Conservation (phyloP, 2,888 invertebrate genomes). For the Saturnia pavonia region DNA sequence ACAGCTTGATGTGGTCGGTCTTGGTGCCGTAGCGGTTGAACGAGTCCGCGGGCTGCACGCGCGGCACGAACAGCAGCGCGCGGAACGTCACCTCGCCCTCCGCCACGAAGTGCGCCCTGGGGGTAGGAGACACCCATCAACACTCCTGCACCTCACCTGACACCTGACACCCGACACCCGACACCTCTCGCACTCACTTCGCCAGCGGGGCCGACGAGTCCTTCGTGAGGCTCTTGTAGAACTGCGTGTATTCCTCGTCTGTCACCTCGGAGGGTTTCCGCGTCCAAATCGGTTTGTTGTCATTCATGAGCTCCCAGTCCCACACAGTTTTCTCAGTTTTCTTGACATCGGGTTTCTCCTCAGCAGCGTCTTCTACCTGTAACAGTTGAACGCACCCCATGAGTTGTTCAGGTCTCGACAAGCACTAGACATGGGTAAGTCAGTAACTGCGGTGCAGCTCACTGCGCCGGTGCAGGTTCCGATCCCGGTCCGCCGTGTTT, state of each 20-base stretch:
- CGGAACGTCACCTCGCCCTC: slow-evolving; percentile 99
- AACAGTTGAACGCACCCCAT: background rate
- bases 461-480: too few species aligned
- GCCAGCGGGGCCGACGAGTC: slow-evolving; percentile 91
- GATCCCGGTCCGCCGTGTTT: too few species aligned
- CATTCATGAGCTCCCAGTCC: slow-evolving; percentile 99
- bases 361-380: slow-evolving; percentile 50
- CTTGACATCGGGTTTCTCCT: slow-evolving; percentile 84
- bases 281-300: slow-evolving; percentile 99
- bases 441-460: too few species aligned
- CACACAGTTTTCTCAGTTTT: slow-evolving; percentile 97
- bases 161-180: too few species aligned
- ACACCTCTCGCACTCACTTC: too few species aligned
- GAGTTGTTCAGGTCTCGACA: background rate
- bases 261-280: slow-evolving; percentile 92
- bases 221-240: slow-evolving; percentile 97
- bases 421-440: too few species aligned
- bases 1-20: slow-evolving; percentile 97
- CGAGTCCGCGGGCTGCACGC: slow-evolving; percentile 93
- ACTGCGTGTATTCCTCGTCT: slow-evolving; percentile 95
- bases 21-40: slow-evolving; percentile 98
- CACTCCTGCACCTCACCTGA: too few species aligned
- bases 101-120: slow-evolving; percentile 94
- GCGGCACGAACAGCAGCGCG: slow-evolving; percentile 96
- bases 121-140: too few species aligned